Evolutionary conservation across 2,797 vertebrate species (phyloP), one percentile per base, ranked within the genome.

Genomic region (Sebastes cheni): DNA sequence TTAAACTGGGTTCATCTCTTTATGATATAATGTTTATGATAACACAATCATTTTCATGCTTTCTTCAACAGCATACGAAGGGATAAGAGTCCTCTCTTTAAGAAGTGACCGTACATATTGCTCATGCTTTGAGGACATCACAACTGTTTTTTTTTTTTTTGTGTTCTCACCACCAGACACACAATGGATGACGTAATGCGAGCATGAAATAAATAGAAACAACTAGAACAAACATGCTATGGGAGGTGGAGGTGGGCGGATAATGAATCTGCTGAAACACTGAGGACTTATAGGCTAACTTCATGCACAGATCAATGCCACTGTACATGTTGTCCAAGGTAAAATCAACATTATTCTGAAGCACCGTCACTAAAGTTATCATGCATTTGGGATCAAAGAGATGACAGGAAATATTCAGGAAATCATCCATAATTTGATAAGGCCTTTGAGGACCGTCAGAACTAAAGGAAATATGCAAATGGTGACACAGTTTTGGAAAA

Each of bases 101-200:
- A 73, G 67, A 88, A 82, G 75, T 84, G 80, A 80, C 61, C 29
- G 9, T 82, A 89, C 80, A 84, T 92, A 91, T 93, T 94, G 91
- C 91, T 94, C 94, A 95, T 95, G 94, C 93, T 90, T 86, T 83
- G 72, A 85, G 75, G 88, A 91, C 70, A 69, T 79, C 42, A 84
- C 79, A 36, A 77, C 75, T 82, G 69, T 61, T 16, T 50, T 54
- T 52, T 50, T 54, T 52, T 25, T 50, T 54, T 80, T 78, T 84
- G 76, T 86, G 62, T 78, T 84, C 71, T 86, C 81, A 80, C 65
- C 75, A 86, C 68, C 91, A 80, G 75, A 84, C 76, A 87, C 82
- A 88, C 88, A 73, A 67, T 75, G 82, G 50, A 85, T 87, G 82
- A 89, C 55, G 18, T 55, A 61, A 89, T 65, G 73, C 75, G 61